A percentile compares a stretch with the other conserved stretches of the same genome.
Conservation (phyloP, 2,797 vertebrate genomes). For the Streptopelia turtur region DNA sequence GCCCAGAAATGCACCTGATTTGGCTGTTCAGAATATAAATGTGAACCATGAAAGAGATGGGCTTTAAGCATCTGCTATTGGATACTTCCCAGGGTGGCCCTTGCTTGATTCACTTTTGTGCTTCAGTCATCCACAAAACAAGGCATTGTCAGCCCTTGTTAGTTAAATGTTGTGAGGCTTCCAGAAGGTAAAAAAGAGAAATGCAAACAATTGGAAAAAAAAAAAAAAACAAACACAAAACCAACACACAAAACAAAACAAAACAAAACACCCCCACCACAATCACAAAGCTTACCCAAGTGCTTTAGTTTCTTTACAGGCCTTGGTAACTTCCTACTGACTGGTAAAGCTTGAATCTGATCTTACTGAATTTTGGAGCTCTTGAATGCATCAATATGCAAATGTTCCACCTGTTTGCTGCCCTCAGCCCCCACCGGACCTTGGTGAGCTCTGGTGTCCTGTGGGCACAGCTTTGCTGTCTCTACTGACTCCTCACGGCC, state of each 20-base stretch:
- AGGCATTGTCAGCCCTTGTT: not conserved
- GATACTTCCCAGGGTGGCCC: fast-evolving
- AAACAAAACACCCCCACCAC: too few relatives aligned
- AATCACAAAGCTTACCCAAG: not conserved
- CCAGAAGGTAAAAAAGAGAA: not conserved
- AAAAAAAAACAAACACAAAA: too few relatives aligned
- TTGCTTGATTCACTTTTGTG: not conserved
- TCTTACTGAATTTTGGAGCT: fast-evolving
- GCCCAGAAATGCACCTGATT: not conserved
- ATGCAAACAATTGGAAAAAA: not conserved
- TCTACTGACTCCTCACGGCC: not conserved
- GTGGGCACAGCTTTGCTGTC: not conserved
- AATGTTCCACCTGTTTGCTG: not conserved
- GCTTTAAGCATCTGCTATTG: not conserved
- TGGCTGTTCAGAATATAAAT: not conserved
- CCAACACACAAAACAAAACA: not conserved
- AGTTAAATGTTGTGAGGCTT: not conserved
- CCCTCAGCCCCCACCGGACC: too few relatives aligned
- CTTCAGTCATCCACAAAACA: not conserved
- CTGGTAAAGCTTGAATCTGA: not conserved
- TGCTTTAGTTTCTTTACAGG: not conserved
- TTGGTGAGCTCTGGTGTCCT: not conserved
- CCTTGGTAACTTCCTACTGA: not conserved
- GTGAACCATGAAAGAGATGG: not conserved
- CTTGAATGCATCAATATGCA: not conserved